Base-by-base conservation (phyloP, 2,113 vertebrate species). In the Camelus dromedarius region DNA sequence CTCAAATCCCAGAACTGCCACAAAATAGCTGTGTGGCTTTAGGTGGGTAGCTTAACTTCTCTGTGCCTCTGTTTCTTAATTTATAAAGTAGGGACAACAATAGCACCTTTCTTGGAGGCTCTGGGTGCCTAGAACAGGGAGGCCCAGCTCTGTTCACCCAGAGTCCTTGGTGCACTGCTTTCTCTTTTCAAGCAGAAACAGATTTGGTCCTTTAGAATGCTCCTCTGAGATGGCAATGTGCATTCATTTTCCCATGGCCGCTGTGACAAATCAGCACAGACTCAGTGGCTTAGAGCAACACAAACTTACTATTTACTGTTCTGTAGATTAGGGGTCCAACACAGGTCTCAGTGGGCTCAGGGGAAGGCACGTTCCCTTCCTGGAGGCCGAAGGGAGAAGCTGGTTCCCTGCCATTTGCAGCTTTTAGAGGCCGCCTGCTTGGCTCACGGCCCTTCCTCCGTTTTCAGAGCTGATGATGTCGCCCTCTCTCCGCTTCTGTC, bases 281-380 rank as follows among this genome's bases (percentile, higher is more conserved):
- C 19, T 8, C 12, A 5, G 73, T 16, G 67, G 60, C 35, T 60
- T 20, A 62, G 52, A 67, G 22, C 75, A 15, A 16, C 15, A 22
- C 20, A 20, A 0, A 26, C 30, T 79, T 30, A n/a, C 18, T 12
- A 1, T 35, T 32, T 30, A 35, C 35, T 38, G 38, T 46, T 73
- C 30, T 8, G 28, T n/a, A 32, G 58, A 54, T 15, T 9, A 11
- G 4, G 84, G 30, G 9, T 46, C 32, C 30, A 38, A 15, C 38
- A 2, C 0, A 0, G 5, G 12, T n/a, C 42, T 86, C 73, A 1
- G 5, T 16, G 62, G 62, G 24, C 52, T 72, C 30, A 5, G 0
- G 18, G 35, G 20, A 72, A 48, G 13, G 3, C 6, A 19, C 0
- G 0, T 46, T 30, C 32, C 50, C 22, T 77, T 3, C 28, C 13